Conservation (phyloP, 2,888 invertebrate species). For the Melitaea athalia region DNA sequence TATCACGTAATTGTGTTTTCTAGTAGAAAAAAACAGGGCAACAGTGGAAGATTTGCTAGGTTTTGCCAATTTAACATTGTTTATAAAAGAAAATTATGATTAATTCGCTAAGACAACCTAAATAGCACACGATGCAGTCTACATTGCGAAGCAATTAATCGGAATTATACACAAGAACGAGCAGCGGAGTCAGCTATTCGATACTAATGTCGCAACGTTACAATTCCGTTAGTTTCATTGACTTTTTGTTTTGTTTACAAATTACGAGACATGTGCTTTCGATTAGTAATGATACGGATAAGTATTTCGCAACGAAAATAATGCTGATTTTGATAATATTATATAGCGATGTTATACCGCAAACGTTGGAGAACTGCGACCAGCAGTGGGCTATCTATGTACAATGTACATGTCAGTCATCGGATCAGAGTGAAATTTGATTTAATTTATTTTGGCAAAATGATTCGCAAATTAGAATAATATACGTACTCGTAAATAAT, state of each 20-base stretch:
- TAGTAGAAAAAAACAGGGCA: no score
- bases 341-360: neutral
- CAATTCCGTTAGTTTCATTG: constrained; percentile 33
- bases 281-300: constrained; percentile 34
- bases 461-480: no score
- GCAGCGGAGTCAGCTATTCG: constrained; percentile 17
- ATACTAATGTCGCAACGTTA: constrained; percentile 34
- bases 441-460: no score
- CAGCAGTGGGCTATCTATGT: no score
- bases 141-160: constrained; percentile 23
- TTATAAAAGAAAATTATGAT: neutral
- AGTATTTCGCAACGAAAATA: constrained; percentile 19
- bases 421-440: no score
- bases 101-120: neutral
- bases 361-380: no score
- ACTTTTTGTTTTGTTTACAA: constrained; percentile 41
- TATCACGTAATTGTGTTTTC: no score
- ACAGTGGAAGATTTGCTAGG: no score
- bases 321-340: constrained; percentile 11
- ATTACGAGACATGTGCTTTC: constrained; percentile 38
- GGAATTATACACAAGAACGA: constrained; percentile 21
- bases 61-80: no score
- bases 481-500: no score
- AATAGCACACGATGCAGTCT: constrained; percentile 14
- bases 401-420: no score